These are phyloP conservation scores for Monoplex corrugatus DNA, from an alignment of 2,888 invertebrate species.

Conservation along the genomic window DNA sequence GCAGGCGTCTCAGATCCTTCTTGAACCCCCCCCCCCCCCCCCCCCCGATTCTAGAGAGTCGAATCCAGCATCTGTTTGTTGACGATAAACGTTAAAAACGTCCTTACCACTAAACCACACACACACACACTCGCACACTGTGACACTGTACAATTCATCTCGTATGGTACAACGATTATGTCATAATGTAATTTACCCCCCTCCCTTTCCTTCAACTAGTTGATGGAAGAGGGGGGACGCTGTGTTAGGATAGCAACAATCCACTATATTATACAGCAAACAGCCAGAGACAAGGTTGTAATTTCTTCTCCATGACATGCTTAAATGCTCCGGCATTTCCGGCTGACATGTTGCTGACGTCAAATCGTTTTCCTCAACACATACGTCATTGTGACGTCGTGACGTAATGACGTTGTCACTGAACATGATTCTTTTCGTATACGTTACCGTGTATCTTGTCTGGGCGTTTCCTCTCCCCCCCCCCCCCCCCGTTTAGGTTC, in stretches of 20 bases:
- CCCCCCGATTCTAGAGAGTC: too few species aligned
- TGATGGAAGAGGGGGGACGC: not conserved
- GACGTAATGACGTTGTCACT: not conserved
- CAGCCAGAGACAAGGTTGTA: not conserved
- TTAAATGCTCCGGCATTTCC: not conserved
- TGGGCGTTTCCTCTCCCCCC: not conserved
- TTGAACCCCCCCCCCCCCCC: too few species aligned
- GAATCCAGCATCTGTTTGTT: too few species aligned
- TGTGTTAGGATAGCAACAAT: not conserved
- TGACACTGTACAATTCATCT: too few species aligned
- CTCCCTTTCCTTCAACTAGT: too few species aligned
- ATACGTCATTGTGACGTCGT: not conserved
- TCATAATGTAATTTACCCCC: constrained; percentile 8
- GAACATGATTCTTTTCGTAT: not conserved
- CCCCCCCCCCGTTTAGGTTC: too few species aligned
- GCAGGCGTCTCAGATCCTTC: too few species aligned
- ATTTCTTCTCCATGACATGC: not conserved
- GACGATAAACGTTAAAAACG: too few species aligned
- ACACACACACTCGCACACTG: too few species aligned
- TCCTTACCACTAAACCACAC: too few species aligned
- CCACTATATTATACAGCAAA: too few species aligned
- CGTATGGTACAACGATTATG: not conserved
- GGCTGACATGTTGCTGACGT: not conserved
- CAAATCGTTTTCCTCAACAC: not conserved
- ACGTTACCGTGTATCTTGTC: not conserved